phyloP scores from a whole-genome alignment of 2,888 invertebrate genomes.

The Timema cristinae region DNA sequence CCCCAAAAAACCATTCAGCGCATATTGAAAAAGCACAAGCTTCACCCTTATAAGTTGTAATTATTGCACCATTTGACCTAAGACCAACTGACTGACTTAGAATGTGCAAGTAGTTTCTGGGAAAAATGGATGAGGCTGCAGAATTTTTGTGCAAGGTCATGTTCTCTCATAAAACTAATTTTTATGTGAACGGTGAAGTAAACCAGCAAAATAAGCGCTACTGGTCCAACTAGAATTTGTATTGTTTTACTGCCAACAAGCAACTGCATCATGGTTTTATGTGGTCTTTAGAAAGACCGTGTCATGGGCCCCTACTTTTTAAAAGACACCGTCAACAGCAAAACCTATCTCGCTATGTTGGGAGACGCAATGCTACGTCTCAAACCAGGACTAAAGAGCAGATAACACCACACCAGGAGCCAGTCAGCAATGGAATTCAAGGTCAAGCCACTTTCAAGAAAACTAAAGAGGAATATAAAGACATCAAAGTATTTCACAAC shows the following conservation, averaged over 20 bases:
- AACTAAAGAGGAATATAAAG: too few relatives aligned
- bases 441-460: too few relatives aligned
- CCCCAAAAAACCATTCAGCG: constrained; percentile 1
- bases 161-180: neutral
- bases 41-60: constrained; percentile 7
- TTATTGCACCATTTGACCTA: neutral
- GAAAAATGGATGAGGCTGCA: neutral
- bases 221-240: neutral
- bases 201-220: neutral
- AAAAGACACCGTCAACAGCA: neutral
- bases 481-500: too few relatives aligned
- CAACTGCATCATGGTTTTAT: neutral
- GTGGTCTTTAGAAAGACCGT: constrained; percentile 2
- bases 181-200: constrained; percentile 6
- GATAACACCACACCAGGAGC: too few relatives aligned
- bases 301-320: constrained; percentile 2
- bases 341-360: neutral
- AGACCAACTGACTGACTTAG: neutral
- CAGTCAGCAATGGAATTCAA: too few relatives aligned
- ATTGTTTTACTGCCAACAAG: neutral
- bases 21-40: neutral
- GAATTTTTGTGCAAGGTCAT: neutral
- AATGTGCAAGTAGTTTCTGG: constrained; percentile 7
- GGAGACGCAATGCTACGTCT: too few relatives aligned
- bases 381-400: too few relatives aligned